Evolutionary conservation across 1,140 invertebrate species (phyloP).

Genomic region (Carcinoscorpius rotundicauda): DNA sequence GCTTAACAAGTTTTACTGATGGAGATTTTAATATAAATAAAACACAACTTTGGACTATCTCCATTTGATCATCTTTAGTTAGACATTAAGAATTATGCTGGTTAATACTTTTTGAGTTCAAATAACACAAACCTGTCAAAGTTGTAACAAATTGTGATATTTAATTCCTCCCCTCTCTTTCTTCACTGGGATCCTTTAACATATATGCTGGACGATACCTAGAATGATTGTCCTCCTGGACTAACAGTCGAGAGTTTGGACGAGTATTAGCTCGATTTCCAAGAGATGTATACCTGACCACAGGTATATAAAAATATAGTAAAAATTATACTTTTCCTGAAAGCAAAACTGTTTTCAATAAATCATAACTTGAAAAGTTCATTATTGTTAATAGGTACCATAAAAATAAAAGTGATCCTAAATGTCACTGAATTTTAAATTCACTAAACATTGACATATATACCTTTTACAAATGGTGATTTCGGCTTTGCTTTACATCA

Average conservation of each 20-base stretch:
- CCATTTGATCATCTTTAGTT: too few species aligned
- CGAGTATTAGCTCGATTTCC: slow-evolving; percentile 61
- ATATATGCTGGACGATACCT: slow-evolving; percentile 64
- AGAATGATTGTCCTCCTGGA: slow-evolving; percentile 33
- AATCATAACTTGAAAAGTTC: background rate
- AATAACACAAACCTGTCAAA: too few species aligned
- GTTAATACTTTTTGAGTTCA: too few species aligned
- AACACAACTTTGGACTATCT: too few species aligned
- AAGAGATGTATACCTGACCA: slow-evolving; percentile 63
- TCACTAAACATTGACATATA: too few species aligned
- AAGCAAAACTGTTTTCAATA: background rate
- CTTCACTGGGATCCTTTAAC: slow-evolving; percentile 49
- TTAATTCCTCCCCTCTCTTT: slow-evolving; percentile 52
- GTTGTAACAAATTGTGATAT: background rate
- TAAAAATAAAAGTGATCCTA: background rate
- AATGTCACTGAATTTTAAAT: too few species aligned
- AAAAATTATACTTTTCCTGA: slow-evolving; percentile 1
- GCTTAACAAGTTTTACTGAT: too few species aligned
- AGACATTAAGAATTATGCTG: too few species aligned
- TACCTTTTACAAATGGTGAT: too few species aligned
- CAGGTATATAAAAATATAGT: slow-evolving; percentile 3
- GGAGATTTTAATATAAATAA: too few species aligned
- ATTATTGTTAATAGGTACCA: background rate
- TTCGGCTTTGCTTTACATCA: too few species aligned
- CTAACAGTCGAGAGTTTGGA: slow-evolving; percentile 58